phyloP scores from a whole-genome alignment of 2,113 vertebrate genomes.

The Poicephalus gulielmi region DNA sequence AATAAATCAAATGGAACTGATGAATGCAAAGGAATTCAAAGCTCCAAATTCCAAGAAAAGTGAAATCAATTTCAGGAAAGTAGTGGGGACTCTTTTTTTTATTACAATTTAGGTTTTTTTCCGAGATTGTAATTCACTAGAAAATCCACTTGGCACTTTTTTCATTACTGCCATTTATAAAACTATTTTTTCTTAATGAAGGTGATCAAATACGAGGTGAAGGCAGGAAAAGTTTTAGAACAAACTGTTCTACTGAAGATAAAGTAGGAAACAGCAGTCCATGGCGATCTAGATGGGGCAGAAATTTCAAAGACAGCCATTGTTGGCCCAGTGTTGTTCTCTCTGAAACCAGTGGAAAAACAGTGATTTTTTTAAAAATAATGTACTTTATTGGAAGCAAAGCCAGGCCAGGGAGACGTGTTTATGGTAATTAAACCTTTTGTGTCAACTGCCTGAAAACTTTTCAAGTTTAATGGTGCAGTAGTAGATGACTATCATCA shows the following conservation, averaged over 20 bases:
- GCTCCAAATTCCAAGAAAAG: not conserved
- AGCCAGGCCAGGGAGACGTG: not conserved
- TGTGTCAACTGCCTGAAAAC: not conserved
- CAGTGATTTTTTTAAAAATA: not conserved
- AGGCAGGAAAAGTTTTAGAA: not conserved
- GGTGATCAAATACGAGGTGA: not conserved
- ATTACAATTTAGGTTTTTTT: not conserved
- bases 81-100: not conserved
- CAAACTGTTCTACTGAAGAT: not conserved
- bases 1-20: not conserved
- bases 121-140: not conserved
- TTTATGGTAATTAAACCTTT: slow-evolving; percentile 4
- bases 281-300: not conserved
- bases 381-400: not conserved
- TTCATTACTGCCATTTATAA: not conserved
- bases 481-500: not conserved
- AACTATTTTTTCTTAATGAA: not conserved
- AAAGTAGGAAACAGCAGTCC: not conserved
- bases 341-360: not conserved
- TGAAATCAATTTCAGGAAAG: not conserved
- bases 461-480: not conserved
- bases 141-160: not conserved
- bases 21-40: not conserved
- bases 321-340: not conserved
- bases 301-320: not conserved